Conservation (phyloP, 2,113 vertebrate genomes). For the Actenoides hombroni region DNA sequence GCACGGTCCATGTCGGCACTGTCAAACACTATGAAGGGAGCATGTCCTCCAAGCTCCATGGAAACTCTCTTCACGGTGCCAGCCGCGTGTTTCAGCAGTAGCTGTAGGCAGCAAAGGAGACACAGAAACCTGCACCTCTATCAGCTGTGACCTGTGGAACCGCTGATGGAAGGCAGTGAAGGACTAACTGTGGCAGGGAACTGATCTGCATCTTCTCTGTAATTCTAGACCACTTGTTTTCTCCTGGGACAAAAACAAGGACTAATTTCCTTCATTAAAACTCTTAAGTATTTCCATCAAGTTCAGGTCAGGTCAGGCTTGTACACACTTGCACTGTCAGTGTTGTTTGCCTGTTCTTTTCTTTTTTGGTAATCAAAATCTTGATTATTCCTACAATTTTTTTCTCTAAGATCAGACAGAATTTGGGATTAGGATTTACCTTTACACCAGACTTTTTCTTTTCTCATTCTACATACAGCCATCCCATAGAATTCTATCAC, state of each 20-base stretch:
- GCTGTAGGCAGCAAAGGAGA: constrained; percentile 68
- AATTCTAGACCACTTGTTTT: not conserved
- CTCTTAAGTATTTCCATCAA: not conserved
- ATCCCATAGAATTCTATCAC: not conserved
- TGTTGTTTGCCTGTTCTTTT: not conserved
- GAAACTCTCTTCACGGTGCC: constrained; percentile 91
- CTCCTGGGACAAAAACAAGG: not conserved
- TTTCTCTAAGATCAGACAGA: not conserved
- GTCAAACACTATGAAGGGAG: constrained; percentile 97
- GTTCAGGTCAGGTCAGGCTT: not conserved
- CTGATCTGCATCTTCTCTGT: not conserved
- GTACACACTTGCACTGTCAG: not conserved
- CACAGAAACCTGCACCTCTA: not conserved
- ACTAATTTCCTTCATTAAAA: not conserved
- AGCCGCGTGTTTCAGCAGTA: constrained; percentile 84
- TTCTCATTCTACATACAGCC: not conserved
- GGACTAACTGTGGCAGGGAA: not conserved
- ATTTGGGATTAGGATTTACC: not conserved
- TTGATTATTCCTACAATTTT: not conserved
- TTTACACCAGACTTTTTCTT: not conserved
- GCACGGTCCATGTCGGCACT: constrained; percentile 86
- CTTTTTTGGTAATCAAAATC: not conserved
- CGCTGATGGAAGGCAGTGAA: not conserved
- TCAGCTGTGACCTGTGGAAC: not conserved
- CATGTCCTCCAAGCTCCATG: constrained; percentile 96